Evolutionary conservation across 2,113 vertebrate genomes (phyloP), one percentile per base, ranked within the genome.

Genomic region (Oryzias curvinotus): DNA sequence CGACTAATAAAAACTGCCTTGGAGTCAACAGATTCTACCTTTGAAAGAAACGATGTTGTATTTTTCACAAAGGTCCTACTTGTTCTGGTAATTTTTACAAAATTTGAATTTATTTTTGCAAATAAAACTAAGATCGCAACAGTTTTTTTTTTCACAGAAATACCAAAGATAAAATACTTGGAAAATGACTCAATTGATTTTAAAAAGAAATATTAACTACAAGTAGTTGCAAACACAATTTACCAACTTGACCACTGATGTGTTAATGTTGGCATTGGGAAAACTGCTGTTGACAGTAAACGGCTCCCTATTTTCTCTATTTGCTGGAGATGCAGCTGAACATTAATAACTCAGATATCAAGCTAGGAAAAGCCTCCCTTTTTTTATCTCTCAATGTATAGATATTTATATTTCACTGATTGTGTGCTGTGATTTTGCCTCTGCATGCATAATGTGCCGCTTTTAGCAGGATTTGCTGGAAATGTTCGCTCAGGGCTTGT

Each of bases 301-400:
- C 12, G 43, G 19, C 5, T 25, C 57, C 61, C 52, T 28, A 26
- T 13, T 47, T 36, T 7, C 36, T 62, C 60, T 36, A 10, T 12
- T 36, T 3, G 59, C 10, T 1, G 17, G 13, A 65, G 25, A 68
- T 58, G 53, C 46, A 23, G 47, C 47, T 47, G 21, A 3, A 4
- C 43, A 78, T 85, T 87, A 80, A 62, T 71, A 78, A 75, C 83
- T 77, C 73, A 81, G 62, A 82, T 83, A 41, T 61, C 61, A 64
- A 57, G 48, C 51, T 44, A 70, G 65, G 71, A 78, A 17, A 44
- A 57, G 48, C 51, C 41, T 19, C 61, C 57, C 57, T 64, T 49
- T 71, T 23, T 83, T 79, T 70, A 81, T 75, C 76, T 84, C 73
- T 63, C 76, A 83, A 83, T 69, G 4, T 36, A 36, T 3, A 36